phyloP scores from a whole-genome alignment of 2,797 vertebrate genomes.

The Sebastes goodei region DNA sequence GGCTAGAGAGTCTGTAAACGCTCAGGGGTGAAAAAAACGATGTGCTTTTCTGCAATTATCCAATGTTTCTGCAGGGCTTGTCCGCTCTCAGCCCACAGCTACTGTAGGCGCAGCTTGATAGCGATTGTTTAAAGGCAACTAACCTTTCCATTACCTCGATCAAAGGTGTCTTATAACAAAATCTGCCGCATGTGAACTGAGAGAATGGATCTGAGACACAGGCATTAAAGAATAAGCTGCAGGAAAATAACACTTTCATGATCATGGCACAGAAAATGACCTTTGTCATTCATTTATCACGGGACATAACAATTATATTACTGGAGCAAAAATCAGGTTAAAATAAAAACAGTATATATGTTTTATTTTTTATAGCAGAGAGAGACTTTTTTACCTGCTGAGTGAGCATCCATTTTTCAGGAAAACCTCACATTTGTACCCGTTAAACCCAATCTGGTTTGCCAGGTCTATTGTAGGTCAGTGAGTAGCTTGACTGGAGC shows the following conservation, averaged over 20 bases:
- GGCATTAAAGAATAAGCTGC: background rate
- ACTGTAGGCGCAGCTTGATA: background rate
- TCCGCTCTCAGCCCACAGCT: slow-evolving; percentile 19
- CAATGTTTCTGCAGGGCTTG: slow-evolving; percentile 26
- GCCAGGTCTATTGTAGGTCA: background rate
- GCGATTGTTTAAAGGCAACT: slow-evolving; percentile 40
- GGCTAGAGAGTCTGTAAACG: slow-evolving; percentile 42
- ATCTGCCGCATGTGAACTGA: slow-evolving; percentile 11
- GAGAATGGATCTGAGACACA: slow-evolving; percentile 14
- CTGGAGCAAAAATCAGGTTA: background rate
- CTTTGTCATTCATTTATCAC: background rate
- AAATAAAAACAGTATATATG: background rate
- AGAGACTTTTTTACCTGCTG: background rate
- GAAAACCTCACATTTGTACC: background rate
- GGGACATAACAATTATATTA: background rate
- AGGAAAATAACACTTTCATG: background rate
- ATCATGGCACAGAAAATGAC: background rate
- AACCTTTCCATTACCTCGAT: slow-evolving; percentile 50
- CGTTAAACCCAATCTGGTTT: slow-evolving; percentile 7
- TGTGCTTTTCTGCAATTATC: slow-evolving; percentile 60
- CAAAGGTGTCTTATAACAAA: slow-evolving; percentile 28
- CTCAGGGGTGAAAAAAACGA: slow-evolving; percentile 51
- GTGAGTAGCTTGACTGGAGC: background rate
- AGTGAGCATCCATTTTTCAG: background rate
- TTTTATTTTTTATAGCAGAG: background rate